Evolutionary conservation across 2,888 invertebrate species (phyloP).

Genomic region (Imbricaverruca yamaguchii): DNA sequence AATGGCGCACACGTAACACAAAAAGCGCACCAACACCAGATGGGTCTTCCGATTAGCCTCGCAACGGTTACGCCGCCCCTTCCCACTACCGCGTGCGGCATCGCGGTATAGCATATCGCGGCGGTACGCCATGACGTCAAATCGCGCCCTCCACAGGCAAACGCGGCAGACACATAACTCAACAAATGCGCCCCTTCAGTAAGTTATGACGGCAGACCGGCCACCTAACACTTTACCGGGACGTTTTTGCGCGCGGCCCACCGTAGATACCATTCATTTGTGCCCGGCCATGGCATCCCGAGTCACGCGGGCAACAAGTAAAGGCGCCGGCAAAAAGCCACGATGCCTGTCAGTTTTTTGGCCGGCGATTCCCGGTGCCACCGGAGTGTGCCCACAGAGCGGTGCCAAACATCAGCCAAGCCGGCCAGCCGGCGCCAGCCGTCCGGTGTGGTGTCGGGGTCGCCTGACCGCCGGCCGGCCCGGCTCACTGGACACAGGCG

Average conservation of each 20-base stretch:
- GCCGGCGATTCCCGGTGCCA: background rate
- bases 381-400: background rate
- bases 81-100: no score
- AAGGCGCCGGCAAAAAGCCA: background rate
- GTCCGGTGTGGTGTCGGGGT: no score
- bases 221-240: background rate
- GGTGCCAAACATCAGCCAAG: background rate
- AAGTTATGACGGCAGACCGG: background rate
- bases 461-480: background rate
- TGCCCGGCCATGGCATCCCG: background rate
- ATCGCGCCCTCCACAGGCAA: background rate
- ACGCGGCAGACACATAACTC: slow-evolving; percentile 1
- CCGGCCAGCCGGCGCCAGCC: background rate
- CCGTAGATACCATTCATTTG: slow-evolving; percentile 15
- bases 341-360: background rate
- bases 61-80: background rate
- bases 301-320: background rate
- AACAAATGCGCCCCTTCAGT: background rate
- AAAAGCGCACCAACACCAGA: background rate
- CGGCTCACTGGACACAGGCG: background rate
- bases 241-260: background rate
- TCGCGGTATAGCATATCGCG: no score
- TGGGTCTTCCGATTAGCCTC: slow-evolving; percentile 8
- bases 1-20: background rate
- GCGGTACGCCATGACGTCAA: no score